Conservation (phyloP, 2,888 invertebrate genomes). For the Drosophila peninsularis region DNA sequence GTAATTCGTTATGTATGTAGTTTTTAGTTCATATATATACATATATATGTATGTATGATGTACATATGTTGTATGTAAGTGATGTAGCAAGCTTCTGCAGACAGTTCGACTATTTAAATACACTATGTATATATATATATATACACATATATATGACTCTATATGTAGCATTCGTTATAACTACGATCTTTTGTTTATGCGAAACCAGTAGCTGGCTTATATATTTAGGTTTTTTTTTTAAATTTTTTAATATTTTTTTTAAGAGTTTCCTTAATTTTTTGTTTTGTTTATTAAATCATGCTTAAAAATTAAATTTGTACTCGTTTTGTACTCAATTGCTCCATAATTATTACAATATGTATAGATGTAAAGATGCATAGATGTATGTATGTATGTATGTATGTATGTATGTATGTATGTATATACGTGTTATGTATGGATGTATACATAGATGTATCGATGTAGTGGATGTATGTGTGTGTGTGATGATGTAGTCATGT, state of each 20-base stretch:
- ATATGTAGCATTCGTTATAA: slow-evolving; percentile 44
- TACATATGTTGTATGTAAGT: slow-evolving; percentile 34
- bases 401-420: slow-evolving; percentile 11
- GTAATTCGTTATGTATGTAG: slow-evolving; percentile 8
- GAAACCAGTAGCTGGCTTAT: slow-evolving; percentile 75
- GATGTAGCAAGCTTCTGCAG: slow-evolving; percentile 33
- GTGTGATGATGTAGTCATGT: not conserved
- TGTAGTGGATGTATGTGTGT: not conserved
- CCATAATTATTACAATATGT: slow-evolving; percentile 77
- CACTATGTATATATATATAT: slow-evolving; percentile 16
- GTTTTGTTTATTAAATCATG: slow-evolving; percentile 42
- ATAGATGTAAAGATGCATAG: slow-evolving; percentile 43
- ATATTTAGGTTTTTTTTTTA: slow-evolving; percentile 13
- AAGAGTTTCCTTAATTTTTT: slow-evolving; percentile 16
- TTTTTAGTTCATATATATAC: slow-evolving; percentile 6
- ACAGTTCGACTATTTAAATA: slow-evolving; percentile 46
- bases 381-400: slow-evolving; percentile 21
- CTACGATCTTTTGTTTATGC: slow-evolving; percentile 50
- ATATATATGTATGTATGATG: slow-evolving; percentile 31
- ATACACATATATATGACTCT: slow-evolving; percentile 22
- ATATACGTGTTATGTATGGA: slow-evolving; percentile 20
- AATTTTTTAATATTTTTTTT: slow-evolving; percentile 21
- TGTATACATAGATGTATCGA: slow-evolving; percentile 1
- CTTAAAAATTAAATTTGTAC: slow-evolving; percentile 82
- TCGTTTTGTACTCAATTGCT: slow-evolving; percentile 82